A percentile compares a stretch with the other conserved stretches of the same genome.
These are phyloP conservation scores for Alauda arvensis DNA, from an alignment of 2,797 vertebrate species.

Conservation along the genomic window DNA sequence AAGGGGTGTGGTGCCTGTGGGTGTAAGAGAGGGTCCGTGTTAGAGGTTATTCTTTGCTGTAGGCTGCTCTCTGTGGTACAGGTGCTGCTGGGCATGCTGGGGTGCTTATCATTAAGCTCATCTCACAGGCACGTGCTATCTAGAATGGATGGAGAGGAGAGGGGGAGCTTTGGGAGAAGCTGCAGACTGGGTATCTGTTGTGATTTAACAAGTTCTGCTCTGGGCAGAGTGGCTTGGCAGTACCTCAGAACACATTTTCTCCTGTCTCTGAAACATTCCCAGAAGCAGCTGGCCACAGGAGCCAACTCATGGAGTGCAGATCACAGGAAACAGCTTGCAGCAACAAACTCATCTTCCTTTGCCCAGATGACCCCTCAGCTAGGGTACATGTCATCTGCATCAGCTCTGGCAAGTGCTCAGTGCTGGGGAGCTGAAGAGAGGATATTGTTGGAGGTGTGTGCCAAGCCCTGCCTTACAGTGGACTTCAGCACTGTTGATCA, in stretches of 20 bases:
- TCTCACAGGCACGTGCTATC: background rate
- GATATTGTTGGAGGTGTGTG: background rate
- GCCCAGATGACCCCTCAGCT: background rate
- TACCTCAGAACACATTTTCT: constrained; percentile 6
- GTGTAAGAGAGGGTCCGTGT: background rate
- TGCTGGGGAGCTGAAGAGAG: background rate
- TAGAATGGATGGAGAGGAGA: background rate
- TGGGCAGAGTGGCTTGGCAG: constrained; percentile 24
- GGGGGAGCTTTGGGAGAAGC: background rate
- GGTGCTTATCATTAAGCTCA: background rate
- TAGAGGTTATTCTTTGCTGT: background rate
- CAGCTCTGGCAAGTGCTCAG: background rate
- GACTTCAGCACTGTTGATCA: background rate
- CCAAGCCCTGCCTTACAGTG: background rate
- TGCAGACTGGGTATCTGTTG: background rate
- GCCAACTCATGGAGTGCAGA: background rate
- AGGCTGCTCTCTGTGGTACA: fast-evolving
- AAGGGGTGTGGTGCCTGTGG: background rate
- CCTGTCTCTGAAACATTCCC: constrained; percentile 13
- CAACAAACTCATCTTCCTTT: background rate
- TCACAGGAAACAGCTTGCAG: constrained; percentile 31
- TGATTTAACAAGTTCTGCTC: background rate
- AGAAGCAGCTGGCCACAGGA: constrained; percentile 28
- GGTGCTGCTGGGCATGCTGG: background rate
- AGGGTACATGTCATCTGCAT: background rate